Conservation (phyloP, 1,140 invertebrate species). For the Gonatopus flavifemur region DNA sequence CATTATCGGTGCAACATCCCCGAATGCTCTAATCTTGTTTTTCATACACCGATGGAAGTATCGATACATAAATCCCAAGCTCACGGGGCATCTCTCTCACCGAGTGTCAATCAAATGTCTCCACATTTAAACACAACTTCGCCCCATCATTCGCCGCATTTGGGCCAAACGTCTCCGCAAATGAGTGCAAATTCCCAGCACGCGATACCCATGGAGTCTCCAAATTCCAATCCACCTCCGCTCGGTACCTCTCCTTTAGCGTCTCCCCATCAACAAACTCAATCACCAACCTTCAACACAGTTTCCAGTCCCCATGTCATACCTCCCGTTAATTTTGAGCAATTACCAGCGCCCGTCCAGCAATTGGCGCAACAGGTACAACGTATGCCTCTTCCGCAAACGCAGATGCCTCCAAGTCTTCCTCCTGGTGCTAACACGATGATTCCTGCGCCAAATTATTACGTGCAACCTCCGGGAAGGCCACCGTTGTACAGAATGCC, state of each 20-base stretch:
- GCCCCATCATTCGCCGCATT: constrained; percentile 23
- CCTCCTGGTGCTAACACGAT: constrained; percentile 48
- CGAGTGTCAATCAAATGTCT: constrained; percentile 37
- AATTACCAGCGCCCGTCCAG: constrained; percentile 56
- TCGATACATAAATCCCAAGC: constrained; percentile 47
- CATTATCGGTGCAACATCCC: constrained; percentile 57
- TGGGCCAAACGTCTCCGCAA: constrained; percentile 32
- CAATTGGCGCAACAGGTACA: constrained; percentile 60
- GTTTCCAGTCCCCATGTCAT: constrained; percentile 27
- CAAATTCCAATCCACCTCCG: constrained; percentile 26
- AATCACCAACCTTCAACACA: constrained; percentile 40
- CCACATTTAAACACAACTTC: constrained; percentile 31
- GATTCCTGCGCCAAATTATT: constrained; percentile 48
- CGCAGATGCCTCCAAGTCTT: constrained; percentile 43
- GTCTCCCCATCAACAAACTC: constrained; percentile 36
- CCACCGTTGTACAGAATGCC: constrained; percentile 49
- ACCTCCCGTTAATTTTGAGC: constrained; percentile 51
- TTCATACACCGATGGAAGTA: constrained; percentile 45
- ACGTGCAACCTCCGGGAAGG: constrained; percentile 41
- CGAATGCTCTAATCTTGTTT: constrained; percentile 48
- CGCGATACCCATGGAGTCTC: constrained; percentile 21
- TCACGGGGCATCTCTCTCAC: constrained; percentile 47
- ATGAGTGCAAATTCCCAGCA: constrained; percentile 31
- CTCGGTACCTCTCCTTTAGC: constrained; percentile 36
- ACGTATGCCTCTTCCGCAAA: constrained; percentile 53